Percentiles rank a stretch among this genome's conserved stretches.
Evolutionary conservation across 2,888 invertebrate genomes (phyloP).

Genomic region (Steinernema scapterisci): DNA sequence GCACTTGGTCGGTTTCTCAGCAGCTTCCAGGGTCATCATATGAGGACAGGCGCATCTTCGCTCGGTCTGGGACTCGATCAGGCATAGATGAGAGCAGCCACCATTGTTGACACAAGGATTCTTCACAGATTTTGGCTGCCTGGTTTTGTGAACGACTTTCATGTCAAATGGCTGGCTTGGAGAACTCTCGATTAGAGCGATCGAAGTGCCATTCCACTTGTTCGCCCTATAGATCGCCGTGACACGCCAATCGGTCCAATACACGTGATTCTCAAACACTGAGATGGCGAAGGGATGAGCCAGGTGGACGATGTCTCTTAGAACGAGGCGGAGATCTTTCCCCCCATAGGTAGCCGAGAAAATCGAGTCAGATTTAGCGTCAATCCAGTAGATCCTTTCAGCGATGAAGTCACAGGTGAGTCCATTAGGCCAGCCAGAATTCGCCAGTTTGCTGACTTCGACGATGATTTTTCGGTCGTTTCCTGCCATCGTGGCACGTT

Average conservation of each 20-base stretch:
- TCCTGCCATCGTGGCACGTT: slow-evolving; percentile 82
- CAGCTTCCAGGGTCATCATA: slow-evolving; percentile 77
- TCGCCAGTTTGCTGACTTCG: slow-evolving; percentile 69
- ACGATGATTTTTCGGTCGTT: slow-evolving; percentile 73
- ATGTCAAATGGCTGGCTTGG: slow-evolving; percentile 88
- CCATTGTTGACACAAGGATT: slow-evolving; percentile 71
- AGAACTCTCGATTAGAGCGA: slow-evolving; percentile 79
- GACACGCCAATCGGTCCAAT: slow-evolving; percentile 92
- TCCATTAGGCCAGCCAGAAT: slow-evolving; percentile 73
- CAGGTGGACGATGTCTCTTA: slow-evolving; percentile 76
- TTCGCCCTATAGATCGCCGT: slow-evolving; percentile 84
- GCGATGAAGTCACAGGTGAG: slow-evolving; percentile 79
- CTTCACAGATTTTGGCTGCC: slow-evolving; percentile 74
- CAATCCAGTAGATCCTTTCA: slow-evolving; percentile 71
- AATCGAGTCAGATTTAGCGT: slow-evolving; percentile 78
- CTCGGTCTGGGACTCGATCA: slow-evolving; percentile 75
- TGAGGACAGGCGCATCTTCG: slow-evolving; percentile 84
- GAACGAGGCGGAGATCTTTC: slow-evolving; percentile 75
- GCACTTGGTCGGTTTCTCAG: slow-evolving; percentile 71
- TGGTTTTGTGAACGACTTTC: slow-evolving; percentile 79
- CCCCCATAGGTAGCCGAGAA: slow-evolving; percentile 83
- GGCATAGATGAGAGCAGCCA: slow-evolving; percentile 82
- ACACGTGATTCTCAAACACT: slow-evolving; percentile 83
- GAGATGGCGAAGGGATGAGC: slow-evolving; percentile 88
- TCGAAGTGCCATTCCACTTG: slow-evolving; percentile 82